phyloP scores from a whole-genome alignment of 2,113 vertebrate genomes.

The Seriola aureovittata region DNA sequence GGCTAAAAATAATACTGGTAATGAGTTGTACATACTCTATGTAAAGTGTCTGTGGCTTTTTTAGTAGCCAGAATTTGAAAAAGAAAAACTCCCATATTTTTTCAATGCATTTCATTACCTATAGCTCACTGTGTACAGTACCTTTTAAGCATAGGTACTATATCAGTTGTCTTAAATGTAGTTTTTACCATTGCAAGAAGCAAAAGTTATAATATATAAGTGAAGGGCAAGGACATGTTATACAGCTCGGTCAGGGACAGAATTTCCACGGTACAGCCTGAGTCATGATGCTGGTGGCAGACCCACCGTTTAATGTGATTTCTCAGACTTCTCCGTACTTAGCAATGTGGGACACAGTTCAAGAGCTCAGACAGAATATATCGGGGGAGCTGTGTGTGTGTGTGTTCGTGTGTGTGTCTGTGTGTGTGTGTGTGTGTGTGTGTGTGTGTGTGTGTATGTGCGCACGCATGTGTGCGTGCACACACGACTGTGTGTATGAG shows the following conservation, averaged over 20 bases:
- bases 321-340: constrained; percentile 79
- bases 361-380: constrained; percentile 83
- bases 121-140: no score
- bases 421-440: constrained; percentile 56
- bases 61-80: not conserved
- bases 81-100: not conserved
- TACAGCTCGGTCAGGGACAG: constrained; percentile 53
- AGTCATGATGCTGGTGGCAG: constrained; percentile 79
- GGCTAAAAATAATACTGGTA: not conserved
- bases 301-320: constrained; percentile 80
- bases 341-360: constrained; percentile 84
- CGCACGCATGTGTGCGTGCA: constrained; percentile 47
- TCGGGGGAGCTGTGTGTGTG: constrained; percentile 60
- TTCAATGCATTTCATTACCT: not conserved
- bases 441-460: constrained; percentile 51
- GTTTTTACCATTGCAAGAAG: constrained; percentile 10
- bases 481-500: constrained; percentile 39
- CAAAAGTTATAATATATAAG: constrained; percentile 22
- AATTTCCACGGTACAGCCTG: constrained; percentile 67
- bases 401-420: constrained; percentile 43
- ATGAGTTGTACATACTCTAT: not conserved
- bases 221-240: constrained; percentile 38
- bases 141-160: constrained; percentile 12
- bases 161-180: not conserved
- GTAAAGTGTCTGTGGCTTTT: not conserved